A percentile compares a stretch with the other conserved stretches of the same genome.
Conservation (phyloP, 2,888 invertebrate genomes). For the Dendrolimus houi region DNA sequence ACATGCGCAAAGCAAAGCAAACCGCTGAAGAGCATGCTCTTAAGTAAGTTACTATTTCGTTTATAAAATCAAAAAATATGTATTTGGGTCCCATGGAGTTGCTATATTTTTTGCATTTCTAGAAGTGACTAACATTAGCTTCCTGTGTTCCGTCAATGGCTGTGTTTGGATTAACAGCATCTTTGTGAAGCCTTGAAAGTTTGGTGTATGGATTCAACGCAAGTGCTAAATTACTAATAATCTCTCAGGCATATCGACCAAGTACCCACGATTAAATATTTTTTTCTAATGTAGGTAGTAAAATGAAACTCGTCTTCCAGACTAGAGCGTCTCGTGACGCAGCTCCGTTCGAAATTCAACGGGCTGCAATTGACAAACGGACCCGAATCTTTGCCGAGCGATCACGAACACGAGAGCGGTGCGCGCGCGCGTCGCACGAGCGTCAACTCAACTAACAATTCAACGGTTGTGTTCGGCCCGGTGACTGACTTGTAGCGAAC, state of each 20-base stretch:
- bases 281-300: background rate
- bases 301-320: slow-evolving; percentile 50
- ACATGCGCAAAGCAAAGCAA: slow-evolving; percentile 74
- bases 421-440: slow-evolving; percentile 46
- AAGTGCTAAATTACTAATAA: background rate
- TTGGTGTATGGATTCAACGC: background rate
- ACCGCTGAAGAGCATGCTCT: slow-evolving; percentile 74
- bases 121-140: background rate
- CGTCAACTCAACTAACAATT: slow-evolving; percentile 50
- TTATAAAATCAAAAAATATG: too few species aligned
- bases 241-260: background rate
- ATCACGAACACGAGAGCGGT: slow-evolving; percentile 53
- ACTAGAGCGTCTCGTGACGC: slow-evolving; percentile 77
- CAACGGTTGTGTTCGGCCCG: slow-evolving; percentile 75
- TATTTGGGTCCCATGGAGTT: too few species aligned
- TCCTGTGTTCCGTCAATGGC: slow-evolving; percentile 6
- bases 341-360: slow-evolving; percentile 70
- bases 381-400: slow-evolving; percentile 61
- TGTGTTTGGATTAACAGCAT: background rate
- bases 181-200: too few species aligned
- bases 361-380: slow-evolving; percentile 55
- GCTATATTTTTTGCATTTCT: too few species aligned
- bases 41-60: slow-evolving; percentile 58
- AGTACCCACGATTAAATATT: background rate
- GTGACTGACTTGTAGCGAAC: slow-evolving; percentile 78